Percentiles rank a stretch among this genome's conserved stretches.
phyloP scores from a whole-genome alignment of 2,113 vertebrate species.

The Entelurus aequoreus region DNA sequence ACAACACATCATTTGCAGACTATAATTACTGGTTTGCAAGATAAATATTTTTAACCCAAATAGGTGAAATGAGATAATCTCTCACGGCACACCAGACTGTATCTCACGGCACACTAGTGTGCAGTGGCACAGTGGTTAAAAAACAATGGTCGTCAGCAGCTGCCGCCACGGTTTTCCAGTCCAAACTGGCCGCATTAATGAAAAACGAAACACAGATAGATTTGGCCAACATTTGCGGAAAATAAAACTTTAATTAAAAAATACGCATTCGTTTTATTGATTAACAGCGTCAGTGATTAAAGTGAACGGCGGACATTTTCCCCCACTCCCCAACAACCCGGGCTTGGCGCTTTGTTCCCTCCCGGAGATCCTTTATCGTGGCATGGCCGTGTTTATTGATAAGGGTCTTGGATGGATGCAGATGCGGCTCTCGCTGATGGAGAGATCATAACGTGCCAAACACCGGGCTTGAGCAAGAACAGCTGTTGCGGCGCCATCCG shows the following conservation, averaged over 20 bases:
- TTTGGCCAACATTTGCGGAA: slow-evolving; percentile 77
- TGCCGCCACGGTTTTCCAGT: slow-evolving; percentile 75
- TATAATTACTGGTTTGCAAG: too few species aligned
- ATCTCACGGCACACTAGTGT: too few species aligned
- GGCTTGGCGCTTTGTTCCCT: slow-evolving; percentile 78
- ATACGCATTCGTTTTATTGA: slow-evolving; percentile 88
- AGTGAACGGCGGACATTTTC: slow-evolving; percentile 70
- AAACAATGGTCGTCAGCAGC: slow-evolving; percentile 74
- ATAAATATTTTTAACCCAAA: too few species aligned
- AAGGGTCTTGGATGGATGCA: slow-evolving; percentile 94
- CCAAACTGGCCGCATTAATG: slow-evolving; percentile 74
- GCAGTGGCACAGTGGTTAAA: too few species aligned
- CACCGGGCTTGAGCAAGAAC: slow-evolving; percentile 86
- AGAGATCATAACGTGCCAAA: slow-evolving; percentile 96
- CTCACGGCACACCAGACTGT: too few species aligned
- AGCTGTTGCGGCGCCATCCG: slow-evolving; percentile 92
- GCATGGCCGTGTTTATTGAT: slow-evolving; percentile 87
- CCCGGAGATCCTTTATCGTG: slow-evolving; percentile 89
- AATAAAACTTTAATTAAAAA: slow-evolving; percentile 91
- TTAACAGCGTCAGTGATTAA: slow-evolving; percentile 90
- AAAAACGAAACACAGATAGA: slow-evolving; percentile 68
- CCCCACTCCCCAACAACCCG: slow-evolving; percentile 38
- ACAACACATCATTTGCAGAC: too few species aligned
- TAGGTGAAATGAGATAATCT: too few species aligned
- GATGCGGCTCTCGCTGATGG: slow-evolving; percentile 89